phyloP scores from a whole-genome alignment of 2,888 invertebrate genomes.

The Drosophila tanythrix region DNA sequence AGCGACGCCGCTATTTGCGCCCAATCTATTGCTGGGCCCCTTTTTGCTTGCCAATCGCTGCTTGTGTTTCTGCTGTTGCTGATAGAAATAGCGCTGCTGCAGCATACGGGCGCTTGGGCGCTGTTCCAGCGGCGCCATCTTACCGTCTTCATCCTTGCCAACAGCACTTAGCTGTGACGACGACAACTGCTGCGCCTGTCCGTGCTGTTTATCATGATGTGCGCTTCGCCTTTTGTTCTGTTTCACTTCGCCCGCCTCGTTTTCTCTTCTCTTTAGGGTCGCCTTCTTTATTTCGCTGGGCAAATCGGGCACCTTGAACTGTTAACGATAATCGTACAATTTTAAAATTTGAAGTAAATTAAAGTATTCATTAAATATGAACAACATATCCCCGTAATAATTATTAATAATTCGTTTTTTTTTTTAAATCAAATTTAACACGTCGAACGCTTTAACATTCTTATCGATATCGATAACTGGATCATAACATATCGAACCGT shows the following conservation, averaged over 20 bases:
- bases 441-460: slow-evolving; percentile 2
- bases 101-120: slow-evolving; percentile 57
- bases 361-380: not conserved
- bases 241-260: slow-evolving; percentile 55
- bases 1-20: slow-evolving; percentile 43
- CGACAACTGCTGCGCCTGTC: slow-evolving; percentile 30
- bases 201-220: slow-evolving; percentile 60
- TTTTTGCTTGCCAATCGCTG: slow-evolving; percentile 73
- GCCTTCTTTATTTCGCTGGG: slow-evolving; percentile 77
- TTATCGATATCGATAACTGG: slow-evolving; percentile 30
- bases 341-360: not conserved
- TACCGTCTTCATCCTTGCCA: slow-evolving; percentile 55
- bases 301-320: slow-evolving; percentile 82
- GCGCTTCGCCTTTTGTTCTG: slow-evolving; percentile 66
- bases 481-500: not conserved
- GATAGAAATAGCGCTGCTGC: slow-evolving; percentile 74
- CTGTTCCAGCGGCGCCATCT: slow-evolving; percentile 47
- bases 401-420: not conserved
- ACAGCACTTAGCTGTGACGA: slow-evolving; percentile 9
- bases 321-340: not conserved
- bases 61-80: slow-evolving; percentile 77
- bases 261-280: slow-evolving; percentile 79
- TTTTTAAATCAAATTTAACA: not conserved
- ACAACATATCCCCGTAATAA: not conserved
- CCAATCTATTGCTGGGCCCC: slow-evolving; percentile 40